A percentile compares a stretch with the other conserved stretches of the same genome.
phyloP scores from a whole-genome alignment of 2,113 vertebrate genomes.

The Anoplopoma fimbria region DNA sequence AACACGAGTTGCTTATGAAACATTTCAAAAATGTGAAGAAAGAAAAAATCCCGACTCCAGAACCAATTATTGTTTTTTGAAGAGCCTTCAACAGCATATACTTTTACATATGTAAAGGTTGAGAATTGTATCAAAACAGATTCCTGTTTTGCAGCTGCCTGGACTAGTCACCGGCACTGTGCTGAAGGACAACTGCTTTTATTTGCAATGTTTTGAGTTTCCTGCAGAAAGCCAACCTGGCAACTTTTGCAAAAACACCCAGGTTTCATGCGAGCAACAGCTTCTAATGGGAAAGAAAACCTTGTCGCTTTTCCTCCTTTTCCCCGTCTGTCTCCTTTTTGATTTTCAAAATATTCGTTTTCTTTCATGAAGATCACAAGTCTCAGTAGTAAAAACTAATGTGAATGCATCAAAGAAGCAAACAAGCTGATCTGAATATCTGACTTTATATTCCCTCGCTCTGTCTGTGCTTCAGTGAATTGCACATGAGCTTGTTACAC shows the following conservation, averaged over 20 bases:
- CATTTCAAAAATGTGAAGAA: background rate
- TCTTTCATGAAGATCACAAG: background rate
- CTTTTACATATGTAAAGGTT: background rate
- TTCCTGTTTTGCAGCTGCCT: background rate
- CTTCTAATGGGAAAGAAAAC: constrained; percentile 12
- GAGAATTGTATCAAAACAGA: background rate
- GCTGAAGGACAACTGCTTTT: background rate
- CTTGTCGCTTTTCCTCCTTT: background rate
- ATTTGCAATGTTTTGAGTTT: background rate
- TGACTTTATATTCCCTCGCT: background rate
- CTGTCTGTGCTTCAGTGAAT: background rate
- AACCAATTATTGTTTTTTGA: background rate
- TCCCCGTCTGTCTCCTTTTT: too few relatives aligned
- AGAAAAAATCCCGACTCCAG: background rate
- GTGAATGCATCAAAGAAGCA: background rate
- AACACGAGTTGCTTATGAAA: background rate
- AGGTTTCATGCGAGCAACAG: background rate
- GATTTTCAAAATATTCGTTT: background rate
- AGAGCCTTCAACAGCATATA: background rate
- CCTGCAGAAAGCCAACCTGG: background rate
- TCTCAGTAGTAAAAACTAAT: background rate
- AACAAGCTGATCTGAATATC: background rate
- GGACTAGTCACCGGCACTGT: background rate
- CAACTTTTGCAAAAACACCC: background rate
- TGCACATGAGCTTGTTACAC: background rate